Base-by-base conservation (phyloP, 2,113 vertebrate genomes). In the Ophthalmolycus amberensis region DNA sequence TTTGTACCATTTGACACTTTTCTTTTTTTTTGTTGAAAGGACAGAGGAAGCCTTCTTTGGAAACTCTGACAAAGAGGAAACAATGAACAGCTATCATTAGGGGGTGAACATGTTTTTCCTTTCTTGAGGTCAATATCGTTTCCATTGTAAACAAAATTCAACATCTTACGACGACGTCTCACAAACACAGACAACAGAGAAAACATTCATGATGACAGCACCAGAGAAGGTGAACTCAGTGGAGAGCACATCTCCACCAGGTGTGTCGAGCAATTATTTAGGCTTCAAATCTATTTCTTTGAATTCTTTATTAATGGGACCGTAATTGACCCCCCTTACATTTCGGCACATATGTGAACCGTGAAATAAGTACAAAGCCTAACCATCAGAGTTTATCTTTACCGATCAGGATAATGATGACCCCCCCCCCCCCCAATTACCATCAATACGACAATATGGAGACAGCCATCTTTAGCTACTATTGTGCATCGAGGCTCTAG, bases 61-160 rank as follows among this genome's bases (percentile, higher is more conserved):
- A 91, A 92, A 83, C 70, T 85, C 70, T 85, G 79, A 85, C 79
- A 71, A 56, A 75, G 71, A 75, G 70, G 75, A 83, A 87, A 85
- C 65, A 60, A 85, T 72, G 80, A 89, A 52, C 48, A 66, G 42
- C 74, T n/a, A 70, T 75, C 44, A 87, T 80, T 37, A 77, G 38
- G 9, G 42, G 37, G 14, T 32, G 15, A 59, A 34, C 56, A 38
- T 44, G 37, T 16, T 15, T 50, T 77, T 46, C 50, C 66, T n/a
- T 40, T 59, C 14, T 72, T 25, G 7, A 68, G 60, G 52, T 56
- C 32, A 77, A 79, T 58, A 71, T 71, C 75, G 52, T 68, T 77
- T 62, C 34, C 64, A 50, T 7, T 0, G 4, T 64, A 68, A 22
- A 56, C 62, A 71, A 56, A 54, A 74, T 20, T 44, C 34, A 64